Conservation (phyloP, 2,113 vertebrate genomes). For the Mustelus asterias region DNA sequence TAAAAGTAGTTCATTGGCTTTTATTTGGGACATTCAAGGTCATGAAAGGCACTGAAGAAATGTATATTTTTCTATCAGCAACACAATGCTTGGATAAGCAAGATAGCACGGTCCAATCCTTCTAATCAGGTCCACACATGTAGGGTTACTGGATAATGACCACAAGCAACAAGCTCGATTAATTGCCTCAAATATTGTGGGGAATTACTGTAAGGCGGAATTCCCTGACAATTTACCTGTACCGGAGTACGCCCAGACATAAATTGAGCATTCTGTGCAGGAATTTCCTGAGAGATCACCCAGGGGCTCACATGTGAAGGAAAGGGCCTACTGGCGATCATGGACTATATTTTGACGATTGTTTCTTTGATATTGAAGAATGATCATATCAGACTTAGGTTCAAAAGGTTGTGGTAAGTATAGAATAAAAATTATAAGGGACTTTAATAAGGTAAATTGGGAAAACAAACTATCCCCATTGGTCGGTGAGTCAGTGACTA, state of each 20-base stretch:
- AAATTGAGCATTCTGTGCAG: not conserved
- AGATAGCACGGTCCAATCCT: no score
- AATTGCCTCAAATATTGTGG: not conserved
- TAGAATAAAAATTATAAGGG: not conserved
- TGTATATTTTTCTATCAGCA: not conserved
- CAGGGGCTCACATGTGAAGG: not conserved
- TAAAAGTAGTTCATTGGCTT: not conserved
- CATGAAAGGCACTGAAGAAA: not conserved
- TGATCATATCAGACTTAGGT: not conserved
- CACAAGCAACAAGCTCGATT: not conserved
- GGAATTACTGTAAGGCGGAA: not conserved
- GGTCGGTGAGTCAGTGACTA: slow-evolving; percentile 9
- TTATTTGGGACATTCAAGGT: no score
- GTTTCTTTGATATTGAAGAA: not conserved
- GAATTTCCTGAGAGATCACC: not conserved
- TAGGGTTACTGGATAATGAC: no score
- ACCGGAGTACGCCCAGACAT: not conserved
- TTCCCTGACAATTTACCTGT: not conserved
- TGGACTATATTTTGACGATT: not conserved
- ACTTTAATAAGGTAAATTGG: not conserved
- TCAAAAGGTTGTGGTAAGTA: not conserved
- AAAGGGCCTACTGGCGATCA: not conserved
- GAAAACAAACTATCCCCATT: not conserved
- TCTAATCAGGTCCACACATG: no score
- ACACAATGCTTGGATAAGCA: not conserved